phyloP scores from a whole-genome alignment of 2,113 vertebrate species.

The Indicator maculatus region DNA sequence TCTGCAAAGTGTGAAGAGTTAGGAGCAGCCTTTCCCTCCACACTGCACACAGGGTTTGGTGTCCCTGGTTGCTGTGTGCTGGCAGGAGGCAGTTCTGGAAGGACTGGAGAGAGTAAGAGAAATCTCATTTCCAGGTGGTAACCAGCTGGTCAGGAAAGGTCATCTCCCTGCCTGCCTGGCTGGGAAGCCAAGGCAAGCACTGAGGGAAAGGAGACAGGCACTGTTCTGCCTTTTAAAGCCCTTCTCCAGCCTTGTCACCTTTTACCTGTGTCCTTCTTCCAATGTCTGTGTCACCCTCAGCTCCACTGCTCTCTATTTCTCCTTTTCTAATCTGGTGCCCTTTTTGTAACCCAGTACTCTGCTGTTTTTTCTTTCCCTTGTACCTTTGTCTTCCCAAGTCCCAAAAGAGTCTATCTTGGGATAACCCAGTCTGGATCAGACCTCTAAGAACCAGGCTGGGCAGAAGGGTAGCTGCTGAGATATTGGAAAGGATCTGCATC shows the following conservation, averaged over 20 bases:
- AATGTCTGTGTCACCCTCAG: background rate
- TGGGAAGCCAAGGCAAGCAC: background rate
- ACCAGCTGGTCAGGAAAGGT: background rate
- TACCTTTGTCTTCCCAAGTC: background rate
- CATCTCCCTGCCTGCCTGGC: background rate
- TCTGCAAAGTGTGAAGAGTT: background rate
- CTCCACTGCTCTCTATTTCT: background rate
- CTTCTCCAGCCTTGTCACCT: background rate
- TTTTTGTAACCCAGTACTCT: background rate
- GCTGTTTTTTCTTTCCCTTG: background rate
- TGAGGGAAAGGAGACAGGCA: background rate
- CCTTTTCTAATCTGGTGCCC: background rate
- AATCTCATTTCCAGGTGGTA: background rate
- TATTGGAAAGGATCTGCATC: background rate
- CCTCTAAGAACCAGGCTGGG: background rate
- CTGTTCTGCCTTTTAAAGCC: background rate
- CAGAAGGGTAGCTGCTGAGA: background rate
- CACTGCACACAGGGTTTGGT: fast-evolving
- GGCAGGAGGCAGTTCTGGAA: background rate
- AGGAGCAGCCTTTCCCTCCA: background rate
- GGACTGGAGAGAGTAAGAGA: background rate
- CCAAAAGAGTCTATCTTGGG: background rate
- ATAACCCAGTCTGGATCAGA: background rate
- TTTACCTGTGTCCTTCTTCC: background rate
- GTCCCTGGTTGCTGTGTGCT: background rate